Conservation (phyloP, 1,140 invertebrate species). For the Andrena cerasifolii region DNA sequence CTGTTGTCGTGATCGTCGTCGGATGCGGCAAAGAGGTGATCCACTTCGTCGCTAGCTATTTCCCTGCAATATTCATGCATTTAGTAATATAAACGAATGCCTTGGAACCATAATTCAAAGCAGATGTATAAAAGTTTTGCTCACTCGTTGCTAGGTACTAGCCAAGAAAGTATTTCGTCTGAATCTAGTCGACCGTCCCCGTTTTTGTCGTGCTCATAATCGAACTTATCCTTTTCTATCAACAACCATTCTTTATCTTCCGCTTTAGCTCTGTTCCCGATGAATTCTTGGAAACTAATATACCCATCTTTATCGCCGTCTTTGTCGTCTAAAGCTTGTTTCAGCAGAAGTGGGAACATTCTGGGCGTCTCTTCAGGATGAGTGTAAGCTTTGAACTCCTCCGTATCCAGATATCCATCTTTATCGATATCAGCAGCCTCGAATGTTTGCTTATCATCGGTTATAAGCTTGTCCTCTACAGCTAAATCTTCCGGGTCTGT, state of each 20-base stretch:
- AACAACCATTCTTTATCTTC: constrained; percentile 92
- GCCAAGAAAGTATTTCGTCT: constrained; percentile 93
- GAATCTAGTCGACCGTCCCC: constrained; percentile 91
- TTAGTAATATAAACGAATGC: constrained; percentile 18
- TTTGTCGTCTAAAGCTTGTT: constrained; percentile 93
- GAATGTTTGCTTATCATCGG: constrained; percentile 94
- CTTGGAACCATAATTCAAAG: background rate
- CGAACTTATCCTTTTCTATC: constrained; percentile 95
- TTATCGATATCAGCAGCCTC: constrained; percentile 92
- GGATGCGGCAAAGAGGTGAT: constrained; percentile 94
- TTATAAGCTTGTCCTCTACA: constrained; percentile 83
- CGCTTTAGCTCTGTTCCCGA: constrained; percentile 88
- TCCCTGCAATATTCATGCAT: constrained; percentile 83
- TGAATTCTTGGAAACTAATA: constrained; percentile 92
- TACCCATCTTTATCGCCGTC: constrained; percentile 92
- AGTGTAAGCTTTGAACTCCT: constrained; percentile 95
- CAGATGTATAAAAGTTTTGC: constrained; percentile 68
- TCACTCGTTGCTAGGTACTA: constrained; percentile 95
- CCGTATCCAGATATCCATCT: constrained; percentile 89
- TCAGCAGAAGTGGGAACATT: constrained; percentile 93
- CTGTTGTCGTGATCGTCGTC: constrained; percentile 94
- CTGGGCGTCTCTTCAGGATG: constrained; percentile 96
- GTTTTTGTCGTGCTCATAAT: constrained; percentile 93
- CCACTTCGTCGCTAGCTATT: constrained; percentile 94
- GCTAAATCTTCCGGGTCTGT: constrained; percentile 84